phyloP scores from a whole-genome alignment of 2,888 invertebrate genomes.

The Drosophila atripex region DNA sequence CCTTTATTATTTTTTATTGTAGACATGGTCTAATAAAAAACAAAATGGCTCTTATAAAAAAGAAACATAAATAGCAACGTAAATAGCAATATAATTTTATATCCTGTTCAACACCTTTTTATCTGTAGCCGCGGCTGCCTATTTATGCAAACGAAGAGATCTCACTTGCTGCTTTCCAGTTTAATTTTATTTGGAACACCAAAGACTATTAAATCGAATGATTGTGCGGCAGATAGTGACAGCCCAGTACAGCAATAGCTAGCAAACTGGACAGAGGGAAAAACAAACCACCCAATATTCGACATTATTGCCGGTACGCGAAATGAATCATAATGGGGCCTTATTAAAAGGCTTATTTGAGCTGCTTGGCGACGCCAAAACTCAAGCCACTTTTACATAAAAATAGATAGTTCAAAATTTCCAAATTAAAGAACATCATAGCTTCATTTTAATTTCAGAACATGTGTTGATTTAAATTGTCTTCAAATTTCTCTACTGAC shows the following conservation, averaged over 20 bases:
- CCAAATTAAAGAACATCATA: constrained; percentile 16
- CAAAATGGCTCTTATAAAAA: too few species aligned
- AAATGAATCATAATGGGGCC: constrained; percentile 62
- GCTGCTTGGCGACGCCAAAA: constrained; percentile 42
- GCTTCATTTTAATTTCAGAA: constrained; percentile 29
- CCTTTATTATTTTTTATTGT: too few species aligned
- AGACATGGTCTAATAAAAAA: too few species aligned
- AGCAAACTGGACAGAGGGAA: constrained; percentile 20
- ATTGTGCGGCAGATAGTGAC: constrained; percentile 38
- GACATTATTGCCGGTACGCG: constrained; percentile 68
- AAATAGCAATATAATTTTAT: constrained; percentile 57
- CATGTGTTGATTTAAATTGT: constrained; percentile 47
- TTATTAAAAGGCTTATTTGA: constrained; percentile 69
- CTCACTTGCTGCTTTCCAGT: constrained; percentile 54
- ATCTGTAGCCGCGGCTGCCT: constrained; percentile 37
- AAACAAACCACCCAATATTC: constrained; percentile 60
- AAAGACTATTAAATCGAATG: constrained; percentile 67
- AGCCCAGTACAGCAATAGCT: constrained; percentile 15
- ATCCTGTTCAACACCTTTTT: constrained; percentile 77
- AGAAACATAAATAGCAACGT: constrained; percentile 19
- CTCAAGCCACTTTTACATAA: constrained; percentile 40
- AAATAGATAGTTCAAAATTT: constrained; percentile 17
- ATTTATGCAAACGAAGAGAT: constrained; percentile 60
- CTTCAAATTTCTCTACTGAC: constrained; percentile 61
- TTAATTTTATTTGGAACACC: constrained; percentile 72